Evolutionary conservation across 2,888 invertebrate genomes (phyloP), one percentile per base, ranked within the genome.

Genomic region (Molorchus minor): DNA sequence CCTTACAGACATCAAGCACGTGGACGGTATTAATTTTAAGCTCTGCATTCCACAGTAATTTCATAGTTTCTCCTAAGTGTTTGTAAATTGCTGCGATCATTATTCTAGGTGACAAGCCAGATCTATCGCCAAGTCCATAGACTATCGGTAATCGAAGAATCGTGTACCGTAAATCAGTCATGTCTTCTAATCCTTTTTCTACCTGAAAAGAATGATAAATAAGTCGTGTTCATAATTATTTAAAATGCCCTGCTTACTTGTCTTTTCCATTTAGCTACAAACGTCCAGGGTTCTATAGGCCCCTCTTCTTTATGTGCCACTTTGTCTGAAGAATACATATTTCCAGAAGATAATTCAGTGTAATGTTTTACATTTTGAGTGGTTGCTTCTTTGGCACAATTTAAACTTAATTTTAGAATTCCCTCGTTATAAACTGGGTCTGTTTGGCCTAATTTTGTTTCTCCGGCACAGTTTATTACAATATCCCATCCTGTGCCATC

Each of bases 401-500:
- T 94, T 33, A 88, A 73, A 78, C 93, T 93, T 30, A 96, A 83
- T 69, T 92, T 92, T 59, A 88, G 84, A 65, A 96, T 91, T 10
- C 96, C 96, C 79, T 96, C 96, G 71, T 89, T 87, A 80, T 96
- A 96, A 15, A 96, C 93, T 1, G 93, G 90, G 78, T 95, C 94
- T 8, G 90, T 90, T 82, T 95, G 94, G 12, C 93, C 92, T 55
- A 88, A 87, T 77, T 94, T 91, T 2, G 95, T 96, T 82, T 96
- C 96, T 1, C 92, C 93, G 1, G 96, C 96, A 78, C 95, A 92
- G 82, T 96, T 96, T 61, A 94, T 88, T 43, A 93, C 93, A 77
- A 88, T 87, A 72, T 90, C 89, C 88, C 92, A 93, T 29, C 78
- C 73, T 0, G 79, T 80, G 0, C 84, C 85, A 47, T 86, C 84